Percentiles rank a stretch among this genome's conserved stretches.
Conservation (phyloP, 2,888 invertebrate species). For the Rhamphomyia laevipes region DNA sequence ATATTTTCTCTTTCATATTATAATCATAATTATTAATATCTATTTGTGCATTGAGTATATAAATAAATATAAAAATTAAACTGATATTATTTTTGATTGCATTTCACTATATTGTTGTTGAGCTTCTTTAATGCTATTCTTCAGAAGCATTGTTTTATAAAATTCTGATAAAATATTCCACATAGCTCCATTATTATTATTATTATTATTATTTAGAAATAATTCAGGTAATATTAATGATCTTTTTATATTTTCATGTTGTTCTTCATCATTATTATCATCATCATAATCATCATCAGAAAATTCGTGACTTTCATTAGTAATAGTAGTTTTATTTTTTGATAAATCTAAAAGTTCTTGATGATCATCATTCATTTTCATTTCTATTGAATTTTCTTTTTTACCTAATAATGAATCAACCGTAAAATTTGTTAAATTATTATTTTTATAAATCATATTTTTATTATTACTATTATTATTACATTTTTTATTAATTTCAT, state of each 20-base stretch:
- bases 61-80: slow-evolving; percentile 16
- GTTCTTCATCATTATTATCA: neutral
- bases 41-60: too few species aligned
- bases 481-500: too few species aligned
- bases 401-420: neutral
- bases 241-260: neutral
- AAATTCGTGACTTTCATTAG: neutral
- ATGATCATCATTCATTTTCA: neutral
- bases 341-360: slow-evolving; percentile 4
- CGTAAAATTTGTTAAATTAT: slow-evolving; percentile 3
- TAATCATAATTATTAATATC: too few species aligned
- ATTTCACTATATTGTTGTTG: slow-evolving; percentile 30
- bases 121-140: slow-evolving; percentile 22
- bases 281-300: neutral
- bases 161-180: slow-evolving; percentile 35
- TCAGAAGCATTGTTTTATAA: slow-evolving; percentile 34
- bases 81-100: slow-evolving; percentile 33
- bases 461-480: neutral
- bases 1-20: too few species aligned
- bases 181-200: slow-evolving; percentile 20
- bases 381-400: neutral
- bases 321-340: neutral
- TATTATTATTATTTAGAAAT: neutral
- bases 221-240: neutral
- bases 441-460: slow-evolving; percentile 2